These are phyloP conservation scores for Phyllotis vaccarum DNA, from an alignment of 2,797 vertebrate species.

Conservation along the genomic window DNA sequence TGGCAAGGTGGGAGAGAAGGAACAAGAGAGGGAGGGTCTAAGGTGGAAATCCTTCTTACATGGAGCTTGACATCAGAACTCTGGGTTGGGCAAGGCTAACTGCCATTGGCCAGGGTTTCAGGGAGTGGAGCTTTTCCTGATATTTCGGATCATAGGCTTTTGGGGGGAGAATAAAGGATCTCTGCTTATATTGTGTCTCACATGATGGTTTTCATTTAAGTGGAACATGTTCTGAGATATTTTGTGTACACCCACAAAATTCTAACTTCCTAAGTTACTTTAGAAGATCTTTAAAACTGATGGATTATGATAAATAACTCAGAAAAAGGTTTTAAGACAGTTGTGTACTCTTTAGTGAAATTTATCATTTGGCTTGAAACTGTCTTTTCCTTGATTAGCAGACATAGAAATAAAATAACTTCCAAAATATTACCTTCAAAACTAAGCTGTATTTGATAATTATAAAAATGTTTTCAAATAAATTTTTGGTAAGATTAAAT, in stretches of 20 bases:
- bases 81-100: no score
- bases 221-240: not conserved
- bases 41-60: no score
- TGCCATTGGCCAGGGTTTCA: no score
- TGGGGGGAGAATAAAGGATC: not conserved
- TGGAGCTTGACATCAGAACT: no score
- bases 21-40: no score
- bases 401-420: not conserved
- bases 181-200: not conserved
- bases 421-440: not conserved
- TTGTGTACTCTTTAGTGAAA: not conserved
- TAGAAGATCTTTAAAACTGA: not conserved
- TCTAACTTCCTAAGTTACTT: not conserved
- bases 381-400: not conserved
- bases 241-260: not conserved
- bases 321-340: not conserved
- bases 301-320: not conserved
- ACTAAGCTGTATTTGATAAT: not conserved
- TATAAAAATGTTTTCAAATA: not conserved
- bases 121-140: no score
- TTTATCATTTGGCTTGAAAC: constrained; percentile 16
- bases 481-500: not conserved
- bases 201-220: not conserved
- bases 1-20: no score
- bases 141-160: not conserved